Conservation (phyloP, 2,113 vertebrate genomes). For the Capreolus pygargus region DNA sequence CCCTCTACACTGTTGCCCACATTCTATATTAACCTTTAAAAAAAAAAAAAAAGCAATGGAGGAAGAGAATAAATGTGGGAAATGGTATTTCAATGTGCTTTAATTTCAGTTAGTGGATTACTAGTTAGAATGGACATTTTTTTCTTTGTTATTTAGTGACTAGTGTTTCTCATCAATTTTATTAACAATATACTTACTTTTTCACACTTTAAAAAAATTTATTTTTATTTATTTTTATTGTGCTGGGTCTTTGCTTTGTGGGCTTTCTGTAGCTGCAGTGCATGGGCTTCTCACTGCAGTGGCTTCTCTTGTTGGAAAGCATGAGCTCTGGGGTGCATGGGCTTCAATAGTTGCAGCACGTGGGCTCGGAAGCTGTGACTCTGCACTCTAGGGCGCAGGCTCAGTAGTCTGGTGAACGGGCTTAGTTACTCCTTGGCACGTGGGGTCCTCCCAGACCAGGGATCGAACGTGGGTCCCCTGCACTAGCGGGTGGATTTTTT, state of each 20-base stretch:
- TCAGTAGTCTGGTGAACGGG: neutral
- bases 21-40: neutral
- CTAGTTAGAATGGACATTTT: neutral
- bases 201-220: neutral
- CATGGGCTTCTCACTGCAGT: neutral
- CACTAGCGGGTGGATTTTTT: rapidly evolving
- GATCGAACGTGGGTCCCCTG: neutral
- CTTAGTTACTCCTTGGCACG: neutral
- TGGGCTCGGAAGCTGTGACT: neutral
- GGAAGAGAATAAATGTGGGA: neutral
- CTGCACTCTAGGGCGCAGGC: neutral
- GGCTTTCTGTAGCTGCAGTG: neutral
- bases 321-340: neutral
- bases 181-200: neutral
- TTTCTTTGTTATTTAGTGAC: neutral
- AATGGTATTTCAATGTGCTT: neutral
- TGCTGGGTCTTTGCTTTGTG: neutral
- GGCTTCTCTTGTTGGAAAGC: neutral
- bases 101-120: neutral
- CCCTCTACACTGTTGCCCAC: neutral
- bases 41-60: neutral
- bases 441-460: neutral
- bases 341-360: neutral
- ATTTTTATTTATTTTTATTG: neutral
- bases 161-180: neutral